Base-by-base conservation (phyloP, 2,888 invertebrate genomes). In the Neocrepidodera transversa region DNA sequence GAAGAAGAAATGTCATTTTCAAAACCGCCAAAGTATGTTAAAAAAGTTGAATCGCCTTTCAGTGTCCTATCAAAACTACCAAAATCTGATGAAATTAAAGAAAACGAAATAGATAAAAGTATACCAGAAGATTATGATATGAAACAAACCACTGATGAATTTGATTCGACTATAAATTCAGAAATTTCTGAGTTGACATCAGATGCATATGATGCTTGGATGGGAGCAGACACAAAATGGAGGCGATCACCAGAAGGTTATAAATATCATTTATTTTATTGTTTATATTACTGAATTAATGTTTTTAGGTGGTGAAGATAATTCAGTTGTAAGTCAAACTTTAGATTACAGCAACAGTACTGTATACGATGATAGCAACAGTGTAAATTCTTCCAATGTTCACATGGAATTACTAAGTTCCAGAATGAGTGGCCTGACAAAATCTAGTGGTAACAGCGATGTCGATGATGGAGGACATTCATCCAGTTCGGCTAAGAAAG, bases 211-310 rank as follows among this genome's bases (percentile, higher is more conserved):
- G 84, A 85, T 65, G 82, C 79, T 47, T 90, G 90, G 90, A 83
- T 87, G 18, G 80, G 81, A 16, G 82, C 85, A 0, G 89, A 89
- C 76, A 85, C 87, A 0, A 88, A 87, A 71, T 85, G 86, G 76
- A 82, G 91, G 58, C 83, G 89, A 68, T 91, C 91, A 42, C 91
- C 91, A 0, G 91, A 91, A 83, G 91, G 90, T 81, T 8, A 47
- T 30, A 11, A 45, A 8, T n/a, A 18, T 43, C 3, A 16, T 30
- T 42, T 10, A 23, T 5, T 23, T 3, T 23, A 6, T 23, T 23
- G 23, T 23, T 3, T 3, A 23, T 23, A 5, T 23, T 23, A 23
- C 4, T 5, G 23, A 23, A 23, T 5, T 23, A 5, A 23, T 5
- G 6, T 23, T 23, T 32, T 32, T 11, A 79, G 79, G 80, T 55